Conservation (phyloP, 1,140 invertebrate species). For the Lutraria rhynchaena region DNA sequence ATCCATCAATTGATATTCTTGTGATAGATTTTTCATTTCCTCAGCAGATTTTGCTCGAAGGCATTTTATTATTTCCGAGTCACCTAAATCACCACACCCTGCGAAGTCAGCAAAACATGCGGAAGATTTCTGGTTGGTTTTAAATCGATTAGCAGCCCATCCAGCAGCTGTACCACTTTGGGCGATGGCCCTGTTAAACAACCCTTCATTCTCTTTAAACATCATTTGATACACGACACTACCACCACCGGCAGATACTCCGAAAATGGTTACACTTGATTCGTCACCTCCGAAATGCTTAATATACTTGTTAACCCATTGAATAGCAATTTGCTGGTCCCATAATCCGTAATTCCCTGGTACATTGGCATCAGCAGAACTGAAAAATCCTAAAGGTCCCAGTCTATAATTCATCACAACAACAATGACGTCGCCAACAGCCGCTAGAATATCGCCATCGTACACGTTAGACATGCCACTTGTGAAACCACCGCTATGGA, state of each 20-base stretch:
- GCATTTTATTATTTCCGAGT: constrained; percentile 8
- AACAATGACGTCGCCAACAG: constrained; percentile 89
- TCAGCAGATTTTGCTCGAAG: constrained; percentile 6
- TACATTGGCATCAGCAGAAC: constrained; percentile 92
- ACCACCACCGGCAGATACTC: constrained; percentile 57
- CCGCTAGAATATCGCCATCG: constrained; percentile 89
- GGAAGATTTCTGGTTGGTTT: neutral
- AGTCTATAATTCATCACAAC: constrained; percentile 90
- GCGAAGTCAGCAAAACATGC: neutral
- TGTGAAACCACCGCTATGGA: constrained; percentile 97
- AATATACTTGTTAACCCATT: constrained; percentile 87
- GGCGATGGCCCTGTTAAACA: constrained; percentile 56
- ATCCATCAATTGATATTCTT: neutral
- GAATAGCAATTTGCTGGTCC: constrained; percentile 93
- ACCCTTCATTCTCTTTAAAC: constrained; percentile 28
- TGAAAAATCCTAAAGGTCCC: constrained; percentile 93
- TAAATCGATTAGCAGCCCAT: neutral
- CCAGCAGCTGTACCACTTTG: constrained; percentile 48
- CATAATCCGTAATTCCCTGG: constrained; percentile 96
- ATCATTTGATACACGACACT: constrained; percentile 48
- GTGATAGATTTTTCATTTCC: neutral
- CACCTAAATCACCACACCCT: neutral
- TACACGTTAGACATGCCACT: constrained; percentile 94
- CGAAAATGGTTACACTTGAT: constrained; percentile 86
- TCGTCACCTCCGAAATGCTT: constrained; percentile 89